A percentile compares a stretch with the other conserved stretches of the same genome.
Conservation (phyloP, 1,140 invertebrate genomes). For the Lasioglossum baleicum region DNA sequence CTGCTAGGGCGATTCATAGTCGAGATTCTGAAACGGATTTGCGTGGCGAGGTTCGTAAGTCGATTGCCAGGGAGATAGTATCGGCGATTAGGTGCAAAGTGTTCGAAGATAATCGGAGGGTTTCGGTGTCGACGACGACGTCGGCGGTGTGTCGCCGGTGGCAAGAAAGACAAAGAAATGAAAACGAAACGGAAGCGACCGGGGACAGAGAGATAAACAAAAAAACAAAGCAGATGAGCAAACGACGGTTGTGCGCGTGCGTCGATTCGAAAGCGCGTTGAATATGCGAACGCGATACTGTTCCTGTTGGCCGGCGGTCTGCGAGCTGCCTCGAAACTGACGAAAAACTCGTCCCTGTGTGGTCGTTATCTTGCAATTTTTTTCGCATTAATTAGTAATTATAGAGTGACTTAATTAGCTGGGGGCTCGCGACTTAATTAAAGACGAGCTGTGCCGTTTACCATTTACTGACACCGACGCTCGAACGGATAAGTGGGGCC, state of each 20-base stretch:
- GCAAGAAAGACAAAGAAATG: too few species aligned
- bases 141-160: too few species aligned
- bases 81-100: too few species aligned
- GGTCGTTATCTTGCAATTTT: slow-evolving; percentile 34
- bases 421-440: slow-evolving; percentile 38
- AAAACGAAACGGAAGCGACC: too few species aligned
- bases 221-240: not conserved
- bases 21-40: too few species aligned
- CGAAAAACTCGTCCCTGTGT: slow-evolving; percentile 30
- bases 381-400: slow-evolving; percentile 46
- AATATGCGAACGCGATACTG: not conserved
- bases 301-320: slow-evolving; percentile 19
- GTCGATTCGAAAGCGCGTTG: not conserved
- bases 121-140: too few species aligned
- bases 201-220: too few species aligned
- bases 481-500: not conserved
- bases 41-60: too few species aligned
- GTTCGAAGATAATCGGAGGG: too few species aligned
- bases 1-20: too few species aligned
- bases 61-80: too few species aligned
- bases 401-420: slow-evolving; percentile 41
- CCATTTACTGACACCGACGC: slow-evolving; percentile 9
- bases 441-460: slow-evolving; percentile 18
- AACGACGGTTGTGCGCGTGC: not conserved
- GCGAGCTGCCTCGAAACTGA: slow-evolving; percentile 13